A percentile compares a stretch with the other conserved stretches of the same genome.
Evolutionary conservation across 2,888 invertebrate genomes (phyloP).

Genomic region (Ommatoiulus sabulosus): DNA sequence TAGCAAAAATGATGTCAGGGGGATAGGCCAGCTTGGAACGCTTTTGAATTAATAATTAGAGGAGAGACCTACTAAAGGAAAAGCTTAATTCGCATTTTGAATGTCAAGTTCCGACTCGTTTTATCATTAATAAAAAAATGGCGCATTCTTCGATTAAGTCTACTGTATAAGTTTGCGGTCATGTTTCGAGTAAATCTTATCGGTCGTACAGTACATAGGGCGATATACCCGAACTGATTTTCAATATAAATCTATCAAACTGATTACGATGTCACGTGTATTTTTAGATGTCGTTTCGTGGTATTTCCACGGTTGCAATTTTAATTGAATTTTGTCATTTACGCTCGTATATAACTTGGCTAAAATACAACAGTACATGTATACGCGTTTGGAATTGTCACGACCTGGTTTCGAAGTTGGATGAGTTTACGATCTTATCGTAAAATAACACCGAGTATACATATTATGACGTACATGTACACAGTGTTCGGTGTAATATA

Average conservation of each 20-base stretch:
- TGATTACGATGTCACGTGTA: neutral
- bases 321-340: too few species aligned
- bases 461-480: too few species aligned
- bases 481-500: too few species aligned
- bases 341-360: too few species aligned
- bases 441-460: too few species aligned
- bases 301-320: neutral
- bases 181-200: too few species aligned
- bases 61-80: neutral
- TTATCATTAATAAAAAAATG: neutral
- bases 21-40: neutral
- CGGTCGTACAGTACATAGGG: neutral
- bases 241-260: neutral
- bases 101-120: neutral
- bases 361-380: too few species aligned
- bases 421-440: too few species aligned
- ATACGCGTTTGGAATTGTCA: too few species aligned
- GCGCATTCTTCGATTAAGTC: neutral
- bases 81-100: neutral
- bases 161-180: too few species aligned
- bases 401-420: too few species aligned
- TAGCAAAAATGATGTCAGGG: slow-evolving; percentile 12
- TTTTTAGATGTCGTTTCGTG: neutral
- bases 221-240: neutral
- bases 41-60: neutral